These are phyloP conservation scores for Cyrtonyx montezumae DNA, from an alignment of 2,113 vertebrate species.

Conservation along the genomic window DNA sequence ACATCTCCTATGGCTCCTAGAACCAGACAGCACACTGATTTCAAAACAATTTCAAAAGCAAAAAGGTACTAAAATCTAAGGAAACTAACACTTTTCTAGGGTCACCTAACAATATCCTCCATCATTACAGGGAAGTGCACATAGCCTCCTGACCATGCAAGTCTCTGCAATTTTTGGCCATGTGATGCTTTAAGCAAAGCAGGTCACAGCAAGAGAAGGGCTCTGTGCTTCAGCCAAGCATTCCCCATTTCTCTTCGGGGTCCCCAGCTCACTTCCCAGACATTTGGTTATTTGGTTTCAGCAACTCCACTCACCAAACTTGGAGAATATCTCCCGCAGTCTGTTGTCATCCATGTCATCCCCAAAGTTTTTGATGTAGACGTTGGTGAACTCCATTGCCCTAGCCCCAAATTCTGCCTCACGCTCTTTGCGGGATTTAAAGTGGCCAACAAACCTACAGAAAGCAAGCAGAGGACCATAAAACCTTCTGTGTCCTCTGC, in stretches of 20 bases:
- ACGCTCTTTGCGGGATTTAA: constrained; percentile 94
- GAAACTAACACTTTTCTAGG: fast-evolving
- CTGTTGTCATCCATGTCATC: constrained; percentile 85
- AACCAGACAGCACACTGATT: fast-evolving
- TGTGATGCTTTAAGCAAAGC: background rate
- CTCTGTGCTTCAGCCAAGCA: background rate
- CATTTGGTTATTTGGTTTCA: fast-evolving
- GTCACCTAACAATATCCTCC: no score
- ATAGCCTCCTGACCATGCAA: background rate
- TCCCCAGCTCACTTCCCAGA: background rate
- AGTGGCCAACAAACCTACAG: constrained; percentile 93
- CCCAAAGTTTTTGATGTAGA: constrained; percentile 96
- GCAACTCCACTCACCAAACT: constrained; percentile 82
- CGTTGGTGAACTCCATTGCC: constrained; percentile 91
- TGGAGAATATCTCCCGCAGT: constrained; percentile 87
- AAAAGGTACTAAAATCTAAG: background rate
- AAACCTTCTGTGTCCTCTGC: fast-evolving
- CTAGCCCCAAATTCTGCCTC: constrained; percentile 88
- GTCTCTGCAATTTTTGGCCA: background rate
- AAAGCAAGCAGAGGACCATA: background rate
- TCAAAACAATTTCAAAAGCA: background rate
- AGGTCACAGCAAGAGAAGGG: fast-evolving
- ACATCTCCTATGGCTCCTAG: background rate
- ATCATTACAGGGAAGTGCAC: background rate
- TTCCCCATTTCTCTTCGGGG: background rate